Evolutionary conservation across 1,140 invertebrate species (phyloP).

Genomic region (Brachionus plicatilis): DNA sequence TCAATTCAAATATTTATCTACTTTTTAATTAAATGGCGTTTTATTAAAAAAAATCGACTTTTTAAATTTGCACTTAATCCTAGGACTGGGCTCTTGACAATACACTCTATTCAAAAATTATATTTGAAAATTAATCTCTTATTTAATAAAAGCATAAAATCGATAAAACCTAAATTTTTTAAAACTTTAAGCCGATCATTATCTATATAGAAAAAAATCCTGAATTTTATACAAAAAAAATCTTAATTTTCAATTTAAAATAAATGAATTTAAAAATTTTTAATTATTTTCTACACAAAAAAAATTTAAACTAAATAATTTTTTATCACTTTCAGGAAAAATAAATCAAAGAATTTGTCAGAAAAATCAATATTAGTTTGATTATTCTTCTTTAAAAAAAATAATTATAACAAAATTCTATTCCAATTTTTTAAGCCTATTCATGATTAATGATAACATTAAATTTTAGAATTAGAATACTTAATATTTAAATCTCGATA

Average conservation of each 20-base stretch:
- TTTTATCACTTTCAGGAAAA: neutral
- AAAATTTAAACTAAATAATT: neutral
- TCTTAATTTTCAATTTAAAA: too few species aligned
- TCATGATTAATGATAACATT: neutral
- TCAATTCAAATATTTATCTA: neutral
- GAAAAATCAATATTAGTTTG: neutral
- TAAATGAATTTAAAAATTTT: too few species aligned
- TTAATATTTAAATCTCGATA: neutral
- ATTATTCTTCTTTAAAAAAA: neutral
- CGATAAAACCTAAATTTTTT: neutral
- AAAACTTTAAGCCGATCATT: neutral
- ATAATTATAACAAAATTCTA: neutral
- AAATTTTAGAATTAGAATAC: neutral
- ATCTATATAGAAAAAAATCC: neutral
- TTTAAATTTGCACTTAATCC: neutral
- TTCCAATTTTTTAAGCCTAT: neutral
- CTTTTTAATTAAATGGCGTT: neutral
- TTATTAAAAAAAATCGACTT: neutral
- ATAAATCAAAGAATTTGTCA: neutral
- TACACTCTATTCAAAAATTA: neutral
- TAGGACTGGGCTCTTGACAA: neutral
- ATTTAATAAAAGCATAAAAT: neutral
- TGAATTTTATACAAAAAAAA: neutral
- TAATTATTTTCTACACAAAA: neutral
- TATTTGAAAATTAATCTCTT: neutral